Percentiles rank a stretch among this genome's conserved stretches.
Evolutionary conservation across 2,113 vertebrate genomes (phyloP).

Genomic region (Stigmatopora argus): DNA sequence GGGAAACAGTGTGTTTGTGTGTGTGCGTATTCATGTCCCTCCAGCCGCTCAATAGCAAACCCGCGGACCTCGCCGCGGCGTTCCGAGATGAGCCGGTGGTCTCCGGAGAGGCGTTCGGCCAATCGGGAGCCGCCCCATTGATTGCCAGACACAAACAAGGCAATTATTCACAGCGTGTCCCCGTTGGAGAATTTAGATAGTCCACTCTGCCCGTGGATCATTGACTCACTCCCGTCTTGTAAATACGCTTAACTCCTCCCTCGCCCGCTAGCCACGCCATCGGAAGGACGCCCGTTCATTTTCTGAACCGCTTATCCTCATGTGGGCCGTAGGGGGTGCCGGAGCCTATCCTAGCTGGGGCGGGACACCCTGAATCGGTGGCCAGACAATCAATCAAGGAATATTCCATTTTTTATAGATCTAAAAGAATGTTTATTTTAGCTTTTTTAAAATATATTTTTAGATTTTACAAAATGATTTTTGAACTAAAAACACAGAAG

Average conservation of each 20-base stretch:
- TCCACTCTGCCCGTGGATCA: background rate
- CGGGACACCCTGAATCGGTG: no score
- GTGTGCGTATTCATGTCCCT: background rate
- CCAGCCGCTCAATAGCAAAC: slow-evolving; percentile 40
- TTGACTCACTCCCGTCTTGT: slow-evolving; percentile 3
- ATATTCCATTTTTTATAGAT: no score
- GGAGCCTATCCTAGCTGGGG: no score
- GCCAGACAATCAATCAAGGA: no score
- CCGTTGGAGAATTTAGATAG: slow-evolving; percentile 5
- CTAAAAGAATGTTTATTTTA: no score
- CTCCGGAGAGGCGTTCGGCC: slow-evolving; percentile 21
- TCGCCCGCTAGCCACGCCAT: no score
- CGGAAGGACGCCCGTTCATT: no score
- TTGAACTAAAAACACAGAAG: no score
- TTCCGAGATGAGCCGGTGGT: slow-evolving; percentile 22
- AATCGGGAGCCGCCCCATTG: slow-evolving; percentile 25
- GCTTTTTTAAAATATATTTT: no score
- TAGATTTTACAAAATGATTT: no score
- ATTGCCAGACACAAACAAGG: slow-evolving; percentile 16
- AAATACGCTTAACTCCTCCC: background rate
- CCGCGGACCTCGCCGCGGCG: slow-evolving; percentile 36
- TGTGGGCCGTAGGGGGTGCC: no score
- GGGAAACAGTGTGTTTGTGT: background rate
- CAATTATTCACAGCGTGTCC: slow-evolving; percentile 7
- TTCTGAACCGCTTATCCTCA: no score